Conservation (phyloP, 2,888 invertebrate species). For the Callimorpha dominula region DNA sequence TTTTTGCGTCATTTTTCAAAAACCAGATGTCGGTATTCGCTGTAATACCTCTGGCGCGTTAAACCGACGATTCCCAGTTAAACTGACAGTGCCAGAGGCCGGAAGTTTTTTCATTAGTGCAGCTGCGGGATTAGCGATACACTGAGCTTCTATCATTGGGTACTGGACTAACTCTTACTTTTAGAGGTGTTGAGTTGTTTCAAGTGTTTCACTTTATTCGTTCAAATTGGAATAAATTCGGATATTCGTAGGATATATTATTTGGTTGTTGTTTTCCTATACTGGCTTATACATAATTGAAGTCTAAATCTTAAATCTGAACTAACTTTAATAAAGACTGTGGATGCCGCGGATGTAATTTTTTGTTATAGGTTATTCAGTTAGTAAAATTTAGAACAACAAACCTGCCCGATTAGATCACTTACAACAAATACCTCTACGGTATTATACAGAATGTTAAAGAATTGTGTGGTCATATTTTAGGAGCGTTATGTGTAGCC, state of each 20-base stretch:
- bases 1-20: conserved; percentile 6
- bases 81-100: conserved; percentile 53
- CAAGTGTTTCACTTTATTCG: conserved; percentile 4
- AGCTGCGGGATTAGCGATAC: conserved; percentile 51
- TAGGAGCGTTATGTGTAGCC: no score
- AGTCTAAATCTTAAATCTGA: no score
- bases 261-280: background rate
- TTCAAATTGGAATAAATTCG: background rate
- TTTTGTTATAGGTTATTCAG: no score
- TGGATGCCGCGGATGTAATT: no score
- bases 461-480: no score
- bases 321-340: no score
- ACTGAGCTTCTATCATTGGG: conserved; percentile 19
- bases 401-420: no score
- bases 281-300: background rate
- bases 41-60: conserved; percentile 15
- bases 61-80: conserved; percentile 48
- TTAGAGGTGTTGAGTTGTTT: background rate
- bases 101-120: conserved; percentile 63
- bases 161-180: conserved; percentile 4
- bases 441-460: no score
- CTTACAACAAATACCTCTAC: no score
- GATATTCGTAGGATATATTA: background rate
- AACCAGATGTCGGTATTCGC: conserved; percentile 2
- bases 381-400: no score